These are phyloP conservation scores for Coreius guichenoti DNA, from an alignment of 2,797 vertebrate genomes.

Conservation along the genomic window DNA sequence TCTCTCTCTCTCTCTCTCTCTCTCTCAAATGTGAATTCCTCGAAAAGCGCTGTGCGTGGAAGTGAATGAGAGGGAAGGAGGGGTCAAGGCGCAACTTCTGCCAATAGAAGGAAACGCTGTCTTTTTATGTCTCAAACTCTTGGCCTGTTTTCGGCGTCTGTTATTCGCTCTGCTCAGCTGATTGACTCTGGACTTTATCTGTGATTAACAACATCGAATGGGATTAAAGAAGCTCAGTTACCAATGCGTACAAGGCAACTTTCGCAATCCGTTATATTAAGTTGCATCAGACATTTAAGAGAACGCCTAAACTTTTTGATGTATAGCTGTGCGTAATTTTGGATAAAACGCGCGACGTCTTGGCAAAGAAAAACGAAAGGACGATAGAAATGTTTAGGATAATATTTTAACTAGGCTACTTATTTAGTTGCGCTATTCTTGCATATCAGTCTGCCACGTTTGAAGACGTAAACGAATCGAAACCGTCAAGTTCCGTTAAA, in stretches of 20 bases:
- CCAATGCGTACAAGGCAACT: background rate
- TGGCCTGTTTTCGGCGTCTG: constrained; percentile 3
- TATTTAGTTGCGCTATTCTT: background rate
- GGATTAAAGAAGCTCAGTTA: background rate
- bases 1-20: constrained; percentile 53
- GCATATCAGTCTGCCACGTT: background rate
- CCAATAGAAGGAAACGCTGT: constrained; percentile 59
- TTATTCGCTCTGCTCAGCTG: constrained; percentile 7
- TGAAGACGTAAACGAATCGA: background rate
- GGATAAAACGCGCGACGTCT: background rate
- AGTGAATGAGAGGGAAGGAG: constrained; percentile 27
- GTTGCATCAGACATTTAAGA: background rate
- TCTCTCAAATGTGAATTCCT: constrained; percentile 63
- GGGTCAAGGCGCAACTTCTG: constrained; percentile 47
- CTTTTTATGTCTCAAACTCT: constrained; percentile 26
- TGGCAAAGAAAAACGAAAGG: background rate
- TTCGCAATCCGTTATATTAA: background rate
- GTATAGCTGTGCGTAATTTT: background rate
- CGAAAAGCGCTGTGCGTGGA: constrained; percentile 65
- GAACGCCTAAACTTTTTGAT: constrained; percentile 5
- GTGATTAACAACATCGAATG: background rate
- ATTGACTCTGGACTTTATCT: constrained; percentile 9
- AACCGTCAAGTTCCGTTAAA: background rate
- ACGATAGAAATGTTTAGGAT: background rate
- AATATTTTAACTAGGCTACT: background rate